Evolutionary conservation across 2,888 invertebrate genomes (phyloP).

Genomic region (Agrochola lychnidis): DNA sequence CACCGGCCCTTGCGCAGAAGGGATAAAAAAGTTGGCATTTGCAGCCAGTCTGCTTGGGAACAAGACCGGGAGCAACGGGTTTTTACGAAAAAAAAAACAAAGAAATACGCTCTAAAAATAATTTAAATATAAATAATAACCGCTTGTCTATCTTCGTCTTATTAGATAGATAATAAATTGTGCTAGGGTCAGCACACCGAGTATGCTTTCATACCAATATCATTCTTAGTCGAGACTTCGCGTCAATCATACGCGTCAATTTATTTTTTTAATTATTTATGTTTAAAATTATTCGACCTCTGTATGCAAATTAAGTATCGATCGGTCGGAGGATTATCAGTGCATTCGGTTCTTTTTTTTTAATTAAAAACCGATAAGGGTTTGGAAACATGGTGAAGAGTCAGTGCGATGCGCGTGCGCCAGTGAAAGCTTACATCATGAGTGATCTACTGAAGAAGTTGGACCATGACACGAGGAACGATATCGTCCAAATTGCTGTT

Average conservation of each 20-base stretch:
- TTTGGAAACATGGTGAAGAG: conserved; percentile 82
- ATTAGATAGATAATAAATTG: conserved; percentile 64
- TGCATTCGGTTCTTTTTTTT: conserved; percentile 76
- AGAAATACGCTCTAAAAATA: conserved; percentile 8
- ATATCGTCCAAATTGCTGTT: conserved; percentile 81
- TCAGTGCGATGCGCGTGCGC: conserved; percentile 81
- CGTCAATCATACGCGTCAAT: conserved; percentile 73
- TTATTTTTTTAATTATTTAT: conserved; percentile 62
- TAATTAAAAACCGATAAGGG: conserved; percentile 68
- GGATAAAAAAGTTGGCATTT: conserved; percentile 56
- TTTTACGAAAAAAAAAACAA: neutral
- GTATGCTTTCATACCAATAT: conserved; percentile 67
- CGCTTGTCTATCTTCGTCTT: conserved; percentile 51
- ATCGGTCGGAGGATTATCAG: conserved; percentile 84
- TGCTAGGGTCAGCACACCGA: conserved; percentile 69
- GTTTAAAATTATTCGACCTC: conserved; percentile 70
- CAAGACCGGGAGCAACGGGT: conserved; percentile 48
- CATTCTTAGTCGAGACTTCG: conserved; percentile 70
- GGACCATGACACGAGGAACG: conserved; percentile 82
- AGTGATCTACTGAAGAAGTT: conserved; percentile 87
- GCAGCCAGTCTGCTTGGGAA: conserved; percentile 45
- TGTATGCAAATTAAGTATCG: conserved; percentile 77
- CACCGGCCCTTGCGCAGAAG: conserved; percentile 37
- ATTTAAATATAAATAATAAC: conserved; percentile 48
- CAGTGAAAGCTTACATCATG: conserved; percentile 87